Base-by-base conservation (phyloP, 2,888 invertebrate species). In the Orthosia cruda region DNA sequence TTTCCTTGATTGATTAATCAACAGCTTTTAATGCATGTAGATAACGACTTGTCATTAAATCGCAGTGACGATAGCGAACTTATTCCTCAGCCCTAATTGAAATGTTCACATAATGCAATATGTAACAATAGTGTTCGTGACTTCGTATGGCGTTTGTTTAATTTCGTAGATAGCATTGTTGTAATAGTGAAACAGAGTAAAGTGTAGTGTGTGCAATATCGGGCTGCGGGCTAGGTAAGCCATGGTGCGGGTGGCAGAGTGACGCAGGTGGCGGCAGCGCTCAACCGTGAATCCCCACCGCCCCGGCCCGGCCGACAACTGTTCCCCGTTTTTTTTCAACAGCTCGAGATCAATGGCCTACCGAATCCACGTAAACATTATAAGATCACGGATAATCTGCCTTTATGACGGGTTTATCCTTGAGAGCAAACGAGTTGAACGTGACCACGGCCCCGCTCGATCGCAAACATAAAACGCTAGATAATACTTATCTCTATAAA, bases 211-310 rank as follows among this genome's bases (percentile, higher is more conserved):
- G 80, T 74, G 77, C 77, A 77, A 70, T 83, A 85, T 85, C 58
- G 76, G 76, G 69, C 68, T 67, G 32, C 40, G 64, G 66, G 50
- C 87, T 86, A 77, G 78, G 66, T 80, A 74, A 65, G 64, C 70
- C 69, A 85, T 83, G 80, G 85, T 85, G 87, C 85, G 90, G 88
- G 89, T 85, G 65, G 80, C 77, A 71, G 65, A 45, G 83, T 83
- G 89, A 89, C 78, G 94, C 96, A 95, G 95, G 95, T 95, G 95
- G 93, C 92, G 89, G 78, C 90, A 84, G 90, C 94, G 93, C 95
- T 96, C 96, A 92, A 95, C 95, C 96, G 93, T 96, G 94, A 95
- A 95, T 92, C 95, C 95, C 94, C 94, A 89, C 90, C 89, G 87
- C 88, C 89, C 88, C 93, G 90, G 87, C 89, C 88, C 93, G 90